Percentiles rank a stretch among this genome's conserved stretches.
Conservation (phyloP, 2,113 vertebrate species). For the Merops nubicus region DNA sequence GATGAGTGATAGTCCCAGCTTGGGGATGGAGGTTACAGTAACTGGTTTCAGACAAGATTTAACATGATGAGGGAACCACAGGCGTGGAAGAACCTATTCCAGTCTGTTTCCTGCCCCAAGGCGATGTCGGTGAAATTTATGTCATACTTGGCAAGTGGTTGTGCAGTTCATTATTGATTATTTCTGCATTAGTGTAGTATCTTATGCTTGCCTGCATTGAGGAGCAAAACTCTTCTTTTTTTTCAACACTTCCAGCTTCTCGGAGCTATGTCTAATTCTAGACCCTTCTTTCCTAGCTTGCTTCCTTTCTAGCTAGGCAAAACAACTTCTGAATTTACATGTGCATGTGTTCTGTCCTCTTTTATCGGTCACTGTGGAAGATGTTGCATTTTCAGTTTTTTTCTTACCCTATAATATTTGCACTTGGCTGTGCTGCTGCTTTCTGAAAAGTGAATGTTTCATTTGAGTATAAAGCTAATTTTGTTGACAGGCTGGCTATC, state of each 20-base stretch:
- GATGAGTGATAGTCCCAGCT: not conserved
- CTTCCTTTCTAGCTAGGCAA: not conserved
- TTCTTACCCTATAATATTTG: not conserved
- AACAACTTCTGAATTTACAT: not conserved
- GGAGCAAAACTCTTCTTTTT: not conserved
- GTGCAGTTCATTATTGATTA: not conserved
- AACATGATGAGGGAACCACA: not conserved
- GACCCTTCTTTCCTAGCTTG: not conserved
- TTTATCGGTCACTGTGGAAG: not conserved
- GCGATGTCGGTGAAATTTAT: not conserved
- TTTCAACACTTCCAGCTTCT: not conserved
- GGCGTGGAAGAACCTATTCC: not conserved
- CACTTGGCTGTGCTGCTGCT: not conserved
- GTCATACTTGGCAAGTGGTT: not conserved
- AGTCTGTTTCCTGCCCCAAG: not conserved
- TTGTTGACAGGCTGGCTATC: slow-evolving; percentile 90
- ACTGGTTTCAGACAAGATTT: not conserved
- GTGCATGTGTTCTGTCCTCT: not conserved
- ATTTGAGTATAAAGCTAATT: not conserved
- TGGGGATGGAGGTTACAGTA: not conserved
- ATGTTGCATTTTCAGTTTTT: not conserved
- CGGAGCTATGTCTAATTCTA: not conserved
- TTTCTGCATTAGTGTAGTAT: not conserved
- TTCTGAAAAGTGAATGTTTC: slow-evolving; percentile 13
- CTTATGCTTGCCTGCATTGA: not conserved